A percentile compares a stretch with the other conserved stretches of the same genome.
phyloP scores from a whole-genome alignment of 1,140 invertebrate species.

The Chymomyza costata region DNA sequence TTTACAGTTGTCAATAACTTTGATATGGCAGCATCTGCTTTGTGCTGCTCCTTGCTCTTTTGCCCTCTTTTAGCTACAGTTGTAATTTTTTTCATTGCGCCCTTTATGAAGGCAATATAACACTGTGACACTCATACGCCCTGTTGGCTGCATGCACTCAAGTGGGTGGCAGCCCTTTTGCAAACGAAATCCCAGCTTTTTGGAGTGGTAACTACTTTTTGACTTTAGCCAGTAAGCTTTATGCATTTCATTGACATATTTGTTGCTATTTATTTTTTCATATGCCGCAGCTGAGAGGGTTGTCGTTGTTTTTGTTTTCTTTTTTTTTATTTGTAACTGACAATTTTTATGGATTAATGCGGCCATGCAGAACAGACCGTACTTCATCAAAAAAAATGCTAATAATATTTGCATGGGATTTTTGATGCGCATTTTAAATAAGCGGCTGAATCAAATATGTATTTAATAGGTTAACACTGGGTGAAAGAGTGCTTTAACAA shows the following conservation, averaged over 20 bases:
- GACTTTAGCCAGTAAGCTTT: constrained; percentile 48
- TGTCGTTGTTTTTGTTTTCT: neutral
- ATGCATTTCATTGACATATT: constrained; percentile 38
- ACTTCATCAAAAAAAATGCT: constrained; percentile 1
- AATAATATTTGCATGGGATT: constrained; percentile 40
- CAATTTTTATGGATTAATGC: constrained; percentile 47
- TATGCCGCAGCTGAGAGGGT: neutral
- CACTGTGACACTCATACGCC: constrained; percentile 59
- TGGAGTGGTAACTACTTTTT: constrained; percentile 54
- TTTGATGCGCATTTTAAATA: constrained; percentile 72
- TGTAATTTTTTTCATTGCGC: too few relatives aligned
- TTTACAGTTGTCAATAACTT: constrained; percentile 68
- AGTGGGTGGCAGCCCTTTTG: constrained; percentile 6
- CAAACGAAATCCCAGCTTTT: neutral
- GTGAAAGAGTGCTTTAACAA: too few relatives aligned
- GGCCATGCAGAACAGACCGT: neutral
- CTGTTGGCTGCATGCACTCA: constrained; percentile 39
- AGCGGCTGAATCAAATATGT: constrained; percentile 70
- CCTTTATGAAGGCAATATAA: constrained; percentile 12
- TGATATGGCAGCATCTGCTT: constrained; percentile 37
- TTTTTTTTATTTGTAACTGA: constrained; percentile 15
- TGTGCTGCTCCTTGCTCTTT: neutral
- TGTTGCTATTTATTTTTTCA: neutral
- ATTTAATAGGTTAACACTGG: too few relatives aligned
- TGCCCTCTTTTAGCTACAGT: too few relatives aligned